A percentile compares a stretch with the other conserved stretches of the same genome.
phyloP scores from a whole-genome alignment of 1,140 invertebrate genomes.

The Akabosia matsudoensis region DNA sequence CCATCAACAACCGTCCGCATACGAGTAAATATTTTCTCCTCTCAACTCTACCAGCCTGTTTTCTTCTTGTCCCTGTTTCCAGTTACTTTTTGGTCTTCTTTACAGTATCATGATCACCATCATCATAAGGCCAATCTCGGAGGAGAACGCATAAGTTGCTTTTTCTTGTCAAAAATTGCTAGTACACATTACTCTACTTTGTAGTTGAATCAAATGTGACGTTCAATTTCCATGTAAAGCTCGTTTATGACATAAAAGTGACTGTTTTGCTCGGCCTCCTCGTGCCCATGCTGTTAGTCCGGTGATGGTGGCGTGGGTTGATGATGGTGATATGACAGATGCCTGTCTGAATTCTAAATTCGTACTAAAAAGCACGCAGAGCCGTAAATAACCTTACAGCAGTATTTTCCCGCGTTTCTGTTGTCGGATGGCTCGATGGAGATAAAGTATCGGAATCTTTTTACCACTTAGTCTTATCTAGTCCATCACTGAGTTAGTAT shows the following conservation, averaged over 20 bases:
- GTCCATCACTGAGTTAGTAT: neutral
- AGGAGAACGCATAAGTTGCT: too few species aligned
- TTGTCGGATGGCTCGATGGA: neutral
- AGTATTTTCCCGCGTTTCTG: neutral
- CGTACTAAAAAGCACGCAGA: neutral
- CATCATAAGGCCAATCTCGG: too few species aligned
- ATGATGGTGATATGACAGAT: constrained; percentile 19
- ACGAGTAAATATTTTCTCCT: too few species aligned
- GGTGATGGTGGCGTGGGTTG: neutral
- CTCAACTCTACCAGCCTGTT: too few species aligned
- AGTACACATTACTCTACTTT: too few species aligned
- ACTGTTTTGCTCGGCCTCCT: neutral
- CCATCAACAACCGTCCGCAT: too few species aligned
- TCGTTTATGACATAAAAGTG: neutral
- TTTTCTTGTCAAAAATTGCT: neutral
- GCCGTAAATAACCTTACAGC: neutral
- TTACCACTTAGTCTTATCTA: neutral
- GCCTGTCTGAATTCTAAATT: constrained; percentile 1
- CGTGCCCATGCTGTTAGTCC: neutral
- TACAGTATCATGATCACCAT: too few species aligned
- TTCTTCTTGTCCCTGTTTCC: too few species aligned
- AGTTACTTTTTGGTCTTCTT: too few species aligned
- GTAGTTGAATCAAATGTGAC: too few species aligned
- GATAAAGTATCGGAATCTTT: neutral
- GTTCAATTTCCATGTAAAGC: neutral